Conservation (phyloP, 1,140 invertebrate genomes). For the Hyles vespertilio region DNA sequence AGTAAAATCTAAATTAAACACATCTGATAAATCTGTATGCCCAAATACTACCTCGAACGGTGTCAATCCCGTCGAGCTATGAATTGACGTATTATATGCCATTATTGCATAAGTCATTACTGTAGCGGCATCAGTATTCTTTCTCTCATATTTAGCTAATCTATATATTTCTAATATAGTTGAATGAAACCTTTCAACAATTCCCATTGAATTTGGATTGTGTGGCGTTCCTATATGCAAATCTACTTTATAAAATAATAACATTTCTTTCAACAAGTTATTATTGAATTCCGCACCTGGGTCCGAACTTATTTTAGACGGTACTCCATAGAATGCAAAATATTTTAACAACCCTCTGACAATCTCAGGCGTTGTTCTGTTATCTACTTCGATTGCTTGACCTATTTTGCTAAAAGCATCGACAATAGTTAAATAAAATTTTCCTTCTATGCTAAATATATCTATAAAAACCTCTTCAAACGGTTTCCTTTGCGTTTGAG, state of each 20-base stretch:
- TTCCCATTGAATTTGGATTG: conserved; percentile 22
- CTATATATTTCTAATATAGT: conserved; percentile 16
- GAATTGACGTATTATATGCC: conserved; percentile 26
- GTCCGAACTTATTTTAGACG: conserved; percentile 6
- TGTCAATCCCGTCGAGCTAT: conserved; percentile 16
- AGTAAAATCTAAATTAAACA: conserved; percentile 12
- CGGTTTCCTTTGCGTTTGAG: conserved; percentile 21
- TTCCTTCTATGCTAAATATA: conserved; percentile 15
- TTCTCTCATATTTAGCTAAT: conserved; percentile 26
- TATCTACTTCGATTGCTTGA: conserved; percentile 13
- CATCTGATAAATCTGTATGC: conserved; percentile 18
- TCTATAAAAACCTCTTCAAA: conserved; percentile 29
- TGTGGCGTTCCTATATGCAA: conserved; percentile 22
- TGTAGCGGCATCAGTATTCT: conserved; percentile 19
- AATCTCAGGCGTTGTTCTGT: conserved; percentile 17
- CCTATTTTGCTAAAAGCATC: conserved; percentile 21
- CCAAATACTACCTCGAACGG: conserved; percentile 29
- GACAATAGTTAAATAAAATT: conserved; percentile 15
- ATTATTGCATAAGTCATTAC: conserved; percentile 27
- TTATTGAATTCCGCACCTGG: conserved; percentile 19
- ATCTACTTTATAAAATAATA: conserved; percentile 20
- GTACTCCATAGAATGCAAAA: conserved; percentile 14
- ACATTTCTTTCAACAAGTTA: conserved; percentile 17
- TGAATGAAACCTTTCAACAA: conserved; percentile 21
- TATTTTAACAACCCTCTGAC: conserved; percentile 12